phyloP scores from a whole-genome alignment of 2,888 invertebrate species.

The Lasioglossum oenotherae region DNA sequence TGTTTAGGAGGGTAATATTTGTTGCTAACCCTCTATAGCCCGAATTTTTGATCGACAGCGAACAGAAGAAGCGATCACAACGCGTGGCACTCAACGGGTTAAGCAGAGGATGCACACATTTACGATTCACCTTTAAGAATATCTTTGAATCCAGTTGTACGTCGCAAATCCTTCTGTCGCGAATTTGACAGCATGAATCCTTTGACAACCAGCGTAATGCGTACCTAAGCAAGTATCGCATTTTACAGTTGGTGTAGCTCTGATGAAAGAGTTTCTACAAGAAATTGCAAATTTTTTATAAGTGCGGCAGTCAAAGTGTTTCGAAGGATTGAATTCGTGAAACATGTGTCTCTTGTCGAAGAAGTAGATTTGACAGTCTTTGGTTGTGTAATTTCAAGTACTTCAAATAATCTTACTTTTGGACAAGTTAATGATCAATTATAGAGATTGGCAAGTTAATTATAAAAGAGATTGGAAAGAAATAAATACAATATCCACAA shows the following conservation, averaged over 20 bases:
- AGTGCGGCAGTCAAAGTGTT: neutral
- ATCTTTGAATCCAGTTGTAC: neutral
- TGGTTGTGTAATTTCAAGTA: neutral
- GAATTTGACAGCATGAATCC: neutral
- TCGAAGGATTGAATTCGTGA: neutral
- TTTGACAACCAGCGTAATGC: neutral
- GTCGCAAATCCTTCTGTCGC: neutral
- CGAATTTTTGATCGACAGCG: neutral
- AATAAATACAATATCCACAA: too few species aligned
- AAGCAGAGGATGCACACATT: neutral
- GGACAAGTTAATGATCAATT: too few species aligned
- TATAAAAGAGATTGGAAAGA: too few species aligned
- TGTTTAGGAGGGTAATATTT: too few species aligned
- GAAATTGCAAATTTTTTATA: neutral
- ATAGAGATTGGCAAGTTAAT: too few species aligned
- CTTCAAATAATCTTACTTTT: too few species aligned
- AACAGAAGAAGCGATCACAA: neutral
- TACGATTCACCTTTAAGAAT: neutral
- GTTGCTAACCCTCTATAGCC: too few species aligned
- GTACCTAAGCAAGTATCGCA: neutral
- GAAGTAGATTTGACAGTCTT: neutral
- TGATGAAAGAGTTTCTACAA: neutral
- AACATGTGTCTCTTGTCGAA: neutral
- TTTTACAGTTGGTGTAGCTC: neutral
- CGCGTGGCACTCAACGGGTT: neutral